Conservation (phyloP, 2,888 invertebrate species). For the Temnothorax unifasciatus region DNA sequence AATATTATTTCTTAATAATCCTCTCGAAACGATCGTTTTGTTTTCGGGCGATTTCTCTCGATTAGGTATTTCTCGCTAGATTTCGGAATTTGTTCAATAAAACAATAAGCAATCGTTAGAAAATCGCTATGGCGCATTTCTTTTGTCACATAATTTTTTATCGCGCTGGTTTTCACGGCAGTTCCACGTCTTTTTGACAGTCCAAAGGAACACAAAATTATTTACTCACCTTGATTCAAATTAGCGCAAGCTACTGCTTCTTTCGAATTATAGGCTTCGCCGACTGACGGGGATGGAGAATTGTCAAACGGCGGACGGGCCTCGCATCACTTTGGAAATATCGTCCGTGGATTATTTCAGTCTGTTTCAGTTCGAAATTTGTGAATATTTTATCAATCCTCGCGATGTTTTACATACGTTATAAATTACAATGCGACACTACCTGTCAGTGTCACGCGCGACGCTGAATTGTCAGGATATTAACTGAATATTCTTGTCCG, state of each 20-base stretch:
- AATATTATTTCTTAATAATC: background rate
- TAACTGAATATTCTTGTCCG: background rate
- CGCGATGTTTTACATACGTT: background rate
- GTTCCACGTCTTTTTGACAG: background rate
- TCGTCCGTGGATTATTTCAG: background rate
- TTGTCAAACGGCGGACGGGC: background rate
- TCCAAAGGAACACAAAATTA: background rate
- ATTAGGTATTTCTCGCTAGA: background rate
- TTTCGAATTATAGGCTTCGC: background rate
- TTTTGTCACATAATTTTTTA: background rate
- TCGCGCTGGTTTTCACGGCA: background rate
- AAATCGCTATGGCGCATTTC: background rate
- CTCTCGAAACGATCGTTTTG: background rate
- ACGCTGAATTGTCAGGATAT: background rate
- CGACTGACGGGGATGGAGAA: background rate
- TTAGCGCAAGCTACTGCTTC: background rate
- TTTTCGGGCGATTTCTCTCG: background rate
- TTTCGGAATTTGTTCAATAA: background rate
- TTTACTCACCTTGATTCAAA: conserved; percentile 18
- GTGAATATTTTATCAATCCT: background rate
- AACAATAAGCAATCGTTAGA: background rate
- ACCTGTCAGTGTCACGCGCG: background rate
- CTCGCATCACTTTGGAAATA: conserved; percentile 16
- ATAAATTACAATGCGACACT: background rate
- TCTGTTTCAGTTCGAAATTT: background rate